phyloP scores from a whole-genome alignment of 1,140 invertebrate genomes.

The Myzus persicae region DNA sequence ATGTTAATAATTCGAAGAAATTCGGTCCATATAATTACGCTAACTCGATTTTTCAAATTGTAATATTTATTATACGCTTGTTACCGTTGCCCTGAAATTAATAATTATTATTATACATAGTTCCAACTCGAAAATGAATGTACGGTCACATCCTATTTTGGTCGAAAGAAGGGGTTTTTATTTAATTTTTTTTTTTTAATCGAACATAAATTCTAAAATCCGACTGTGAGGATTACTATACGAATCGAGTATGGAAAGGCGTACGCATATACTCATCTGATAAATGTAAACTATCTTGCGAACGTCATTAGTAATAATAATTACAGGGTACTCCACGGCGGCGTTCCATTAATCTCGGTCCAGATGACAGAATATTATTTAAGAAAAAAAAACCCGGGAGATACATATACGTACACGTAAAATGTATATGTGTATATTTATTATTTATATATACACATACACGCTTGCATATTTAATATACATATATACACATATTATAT shows the following conservation, averaged over 20 bases:
- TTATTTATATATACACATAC: neutral
- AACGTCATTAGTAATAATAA: slow-evolving; percentile 58
- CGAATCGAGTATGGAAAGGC: neutral
- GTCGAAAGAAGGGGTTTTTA: slow-evolving; percentile 9
- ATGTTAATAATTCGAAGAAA: neutral
- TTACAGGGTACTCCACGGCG: slow-evolving; percentile 47
- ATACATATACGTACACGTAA: neutral
- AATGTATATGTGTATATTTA: neutral
- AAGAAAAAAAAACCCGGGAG: slow-evolving; percentile 37
- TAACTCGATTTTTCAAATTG: neutral
- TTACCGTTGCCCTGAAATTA: neutral
- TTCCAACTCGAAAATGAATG: neutral
- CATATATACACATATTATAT: slow-evolving; percentile 13
- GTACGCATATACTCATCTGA: slow-evolving; percentile 44
- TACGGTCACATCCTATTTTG: neutral
- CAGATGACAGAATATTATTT: slow-evolving; percentile 57
- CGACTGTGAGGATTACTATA: slow-evolving; percentile 44
- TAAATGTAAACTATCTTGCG: slow-evolving; percentile 55
- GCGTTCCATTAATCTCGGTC: slow-evolving; percentile 55
- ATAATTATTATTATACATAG: neutral
- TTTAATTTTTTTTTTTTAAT: slow-evolving; percentile 40
- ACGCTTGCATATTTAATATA: slow-evolving; percentile 7
- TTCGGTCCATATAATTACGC: neutral
- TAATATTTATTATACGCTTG: slow-evolving; percentile 27
- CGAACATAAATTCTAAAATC: slow-evolving; percentile 45